These are phyloP conservation scores for Verasper variegatus DNA, from an alignment of 2,113 vertebrate genomes.

Conservation along the genomic window DNA sequence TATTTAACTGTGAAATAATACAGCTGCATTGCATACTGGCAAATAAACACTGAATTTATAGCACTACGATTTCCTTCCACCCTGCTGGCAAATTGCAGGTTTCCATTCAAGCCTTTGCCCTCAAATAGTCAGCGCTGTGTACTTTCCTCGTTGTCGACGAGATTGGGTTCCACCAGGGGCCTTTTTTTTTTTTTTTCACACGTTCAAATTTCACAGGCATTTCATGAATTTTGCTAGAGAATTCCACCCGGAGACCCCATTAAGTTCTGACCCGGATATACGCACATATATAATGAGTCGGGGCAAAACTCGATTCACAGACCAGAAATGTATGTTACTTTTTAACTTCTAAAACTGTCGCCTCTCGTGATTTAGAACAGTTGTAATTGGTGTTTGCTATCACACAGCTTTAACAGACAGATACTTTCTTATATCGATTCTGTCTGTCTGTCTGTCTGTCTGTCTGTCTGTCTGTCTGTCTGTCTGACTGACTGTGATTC, in stretches of 20 bases:
- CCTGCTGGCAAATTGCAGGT: slow-evolving; percentile 24
- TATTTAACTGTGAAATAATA: slow-evolving; percentile 49
- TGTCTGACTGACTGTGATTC: background rate
- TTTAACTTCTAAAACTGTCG: background rate
- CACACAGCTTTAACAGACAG: background rate
- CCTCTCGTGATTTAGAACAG: slow-evolving; percentile 1
- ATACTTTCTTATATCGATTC: background rate
- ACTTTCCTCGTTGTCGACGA: background rate
- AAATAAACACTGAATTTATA: slow-evolving; percentile 51
- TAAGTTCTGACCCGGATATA: slow-evolving; percentile 10
- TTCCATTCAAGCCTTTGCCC: background rate
- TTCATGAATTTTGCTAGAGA: slow-evolving; percentile 5
- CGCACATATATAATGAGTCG: slow-evolving; percentile 10
- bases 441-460: background rate
- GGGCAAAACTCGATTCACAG: background rate
- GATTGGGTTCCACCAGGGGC: background rate
- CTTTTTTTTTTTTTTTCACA: background rate
- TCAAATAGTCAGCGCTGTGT: background rate
- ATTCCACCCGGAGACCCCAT: background rate
- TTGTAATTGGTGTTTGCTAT: slow-evolving; percentile 11
- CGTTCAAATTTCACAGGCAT: slow-evolving; percentile 5
- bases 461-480: background rate
- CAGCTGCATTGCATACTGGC: slow-evolving; percentile 18
- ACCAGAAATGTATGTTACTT: background rate
- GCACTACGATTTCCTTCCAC: background rate